Base-by-base conservation (phyloP, 2,888 invertebrate genomes). In the Megamerina dolium region DNA sequence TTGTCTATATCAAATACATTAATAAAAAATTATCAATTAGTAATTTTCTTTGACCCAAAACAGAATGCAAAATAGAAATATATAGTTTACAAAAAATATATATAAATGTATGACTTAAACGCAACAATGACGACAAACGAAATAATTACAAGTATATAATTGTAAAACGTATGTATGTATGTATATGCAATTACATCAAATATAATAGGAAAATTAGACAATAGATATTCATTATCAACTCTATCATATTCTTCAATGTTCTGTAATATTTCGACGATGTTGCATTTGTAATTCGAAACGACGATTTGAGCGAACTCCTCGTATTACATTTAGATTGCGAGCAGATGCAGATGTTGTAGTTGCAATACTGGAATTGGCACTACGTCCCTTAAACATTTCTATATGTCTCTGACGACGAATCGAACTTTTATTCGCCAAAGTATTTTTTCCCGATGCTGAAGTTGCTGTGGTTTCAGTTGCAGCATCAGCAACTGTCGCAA, bases 261-360 rank as follows among this genome's bases (percentile, higher is more conserved):
- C 18, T 13, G 5, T 37, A 5, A 57, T 39, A 30, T 59, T 57
- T 5, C 78, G 77, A 17, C 83, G 75, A 65, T 80, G 74, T 54
- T 78, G 73, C 85, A 85, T 85, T 56, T 83, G 79, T 41, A 85
- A 63, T 42, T 85, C 83, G 55, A 86, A 86, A 32, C 85, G 73
- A 29, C 83, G 74, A 64, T 86, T 86, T 0, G 80, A 79, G 27
- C 85, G 72, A 0, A 85, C 84, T 1, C 84, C 84, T 49, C 79
- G 80, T 1, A 85, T 56, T 2, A 62, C 41, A 3, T 47, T 31
- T 18, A 37, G 23, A 8, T 48, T 37, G 4, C 14, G 33, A n/a
- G 21, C 37, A 5, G 41, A 27, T 13, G 42, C 32, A 4, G 38
- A 42, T 6, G 49, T 47, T 33, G 45, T 38, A 50, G 46, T 21